phyloP scores from a whole-genome alignment of 2,797 vertebrate genomes.

The Trichosurus vulpecula region DNA sequence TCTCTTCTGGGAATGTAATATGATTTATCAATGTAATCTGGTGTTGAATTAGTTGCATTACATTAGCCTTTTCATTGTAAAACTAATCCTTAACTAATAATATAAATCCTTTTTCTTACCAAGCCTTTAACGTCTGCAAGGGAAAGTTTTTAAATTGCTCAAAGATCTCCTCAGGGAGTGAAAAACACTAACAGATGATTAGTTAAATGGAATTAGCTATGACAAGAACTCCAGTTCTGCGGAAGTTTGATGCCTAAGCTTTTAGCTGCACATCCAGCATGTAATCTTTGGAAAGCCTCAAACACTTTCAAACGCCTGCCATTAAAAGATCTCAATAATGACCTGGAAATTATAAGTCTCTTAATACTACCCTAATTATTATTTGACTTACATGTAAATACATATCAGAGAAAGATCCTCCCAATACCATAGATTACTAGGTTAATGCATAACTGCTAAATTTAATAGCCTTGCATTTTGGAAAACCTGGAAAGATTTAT shows the following conservation, averaged over 20 bases:
- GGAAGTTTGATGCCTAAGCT: constrained; percentile 24
- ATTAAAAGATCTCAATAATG: constrained; percentile 38
- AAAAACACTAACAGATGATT: constrained; percentile 6
- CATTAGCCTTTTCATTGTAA: constrained; percentile 45
- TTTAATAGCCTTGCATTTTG: neutral
- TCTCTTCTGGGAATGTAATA: constrained; percentile 44
- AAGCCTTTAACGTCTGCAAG: constrained; percentile 31
- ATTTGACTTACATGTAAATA: constrained; percentile 19
- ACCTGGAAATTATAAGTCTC: neutral
- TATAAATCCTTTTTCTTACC: constrained; percentile 21
- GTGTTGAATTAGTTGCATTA: constrained; percentile 13
- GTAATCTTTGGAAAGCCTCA: constrained; percentile 37
- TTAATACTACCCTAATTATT: neutral
- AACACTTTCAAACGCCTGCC: constrained; percentile 26
- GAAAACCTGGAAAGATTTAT: neutral
- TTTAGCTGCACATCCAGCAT: constrained; percentile 28
- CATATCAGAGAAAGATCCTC: constrained; percentile 20
- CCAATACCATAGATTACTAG: neutral
- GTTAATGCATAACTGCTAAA: neutral
- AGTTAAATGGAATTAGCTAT: constrained; percentile 18
- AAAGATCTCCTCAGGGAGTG: constrained; percentile 25
- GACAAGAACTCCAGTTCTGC: constrained; percentile 32
- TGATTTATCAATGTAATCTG: constrained; percentile 29
- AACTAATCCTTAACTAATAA: constrained; percentile 23
- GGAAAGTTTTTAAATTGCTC: constrained; percentile 18